A percentile compares a stretch with the other conserved stretches of the same genome.
Evolutionary conservation across 2,113 vertebrate genomes (phyloP).

Genomic region (Strix uralensis): DNA sequence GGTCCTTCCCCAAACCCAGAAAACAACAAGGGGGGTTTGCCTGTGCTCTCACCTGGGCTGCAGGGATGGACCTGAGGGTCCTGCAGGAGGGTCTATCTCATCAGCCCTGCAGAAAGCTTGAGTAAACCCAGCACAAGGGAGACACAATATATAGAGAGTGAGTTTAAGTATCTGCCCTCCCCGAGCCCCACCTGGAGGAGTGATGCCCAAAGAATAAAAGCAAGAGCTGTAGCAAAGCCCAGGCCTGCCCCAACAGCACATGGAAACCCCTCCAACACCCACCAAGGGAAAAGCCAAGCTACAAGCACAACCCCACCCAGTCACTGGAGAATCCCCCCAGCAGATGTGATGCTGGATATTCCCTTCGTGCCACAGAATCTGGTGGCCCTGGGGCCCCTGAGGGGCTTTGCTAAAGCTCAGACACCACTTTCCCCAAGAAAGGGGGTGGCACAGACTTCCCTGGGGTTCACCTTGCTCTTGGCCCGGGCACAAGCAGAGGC

Average conservation of each 20-base stretch:
- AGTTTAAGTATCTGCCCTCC: background rate
- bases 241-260: background rate
- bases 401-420: background rate
- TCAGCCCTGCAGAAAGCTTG: background rate
- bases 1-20: background rate
- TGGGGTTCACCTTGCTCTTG: background rate
- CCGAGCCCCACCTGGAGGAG: background rate
- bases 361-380: accelerated
- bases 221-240: background rate
- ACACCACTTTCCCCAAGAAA: background rate
- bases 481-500: too few relatives aligned
- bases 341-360: background rate
- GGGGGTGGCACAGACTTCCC: background rate
- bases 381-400: background rate
- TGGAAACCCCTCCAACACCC: background rate
- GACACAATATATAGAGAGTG: accelerated
- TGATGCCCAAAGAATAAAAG: background rate
- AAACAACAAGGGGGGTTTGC: accelerated
- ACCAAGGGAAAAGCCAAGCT: background rate
- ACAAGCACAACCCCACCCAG: background rate
- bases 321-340: background rate
- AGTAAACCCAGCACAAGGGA: background rate
- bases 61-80: background rate
- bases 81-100: background rate
- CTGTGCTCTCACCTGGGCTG: background rate